These are phyloP conservation scores for Cryptomyrus ogoouensis DNA, from an alignment of 2,113 vertebrate species.

Conservation along the genomic window DNA sequence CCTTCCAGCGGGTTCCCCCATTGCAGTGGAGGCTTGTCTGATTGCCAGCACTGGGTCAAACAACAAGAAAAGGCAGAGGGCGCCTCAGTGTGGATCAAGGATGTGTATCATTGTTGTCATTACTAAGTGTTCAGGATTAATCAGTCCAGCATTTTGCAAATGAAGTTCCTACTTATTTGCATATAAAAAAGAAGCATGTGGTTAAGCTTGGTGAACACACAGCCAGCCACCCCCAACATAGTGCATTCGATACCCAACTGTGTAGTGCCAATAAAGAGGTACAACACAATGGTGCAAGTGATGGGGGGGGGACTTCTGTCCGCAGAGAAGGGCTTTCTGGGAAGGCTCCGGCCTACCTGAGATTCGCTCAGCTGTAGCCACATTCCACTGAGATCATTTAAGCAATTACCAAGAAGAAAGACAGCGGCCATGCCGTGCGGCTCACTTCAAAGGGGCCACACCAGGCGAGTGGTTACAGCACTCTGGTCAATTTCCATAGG, in stretches of 20 bases:
- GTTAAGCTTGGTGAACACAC: conserved; percentile 44
- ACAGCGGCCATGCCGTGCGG: conserved; percentile 57
- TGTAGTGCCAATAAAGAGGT: conserved; percentile 57
- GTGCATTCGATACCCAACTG: conserved; percentile 46
- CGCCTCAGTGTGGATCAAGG: conserved; percentile 54
- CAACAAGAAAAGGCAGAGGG: conserved; percentile 52
- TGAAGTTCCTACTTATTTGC: conserved; percentile 50
- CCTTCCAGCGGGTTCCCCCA: conserved; percentile 33
- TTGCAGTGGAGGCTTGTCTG: conserved; percentile 38
- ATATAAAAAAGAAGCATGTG: conserved; percentile 63
- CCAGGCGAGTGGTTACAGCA: conserved; percentile 67
- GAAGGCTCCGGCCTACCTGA: conserved; percentile 62
- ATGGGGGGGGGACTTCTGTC: conserved; percentile 24
- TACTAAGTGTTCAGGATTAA: conserved; percentile 64
- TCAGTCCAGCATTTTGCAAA: conserved; percentile 68
- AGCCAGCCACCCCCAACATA: conserved; percentile 27
- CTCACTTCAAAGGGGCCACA: conserved; percentile 66
- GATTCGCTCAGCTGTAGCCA: conserved; percentile 65
- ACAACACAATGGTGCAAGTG: conserved; percentile 54
- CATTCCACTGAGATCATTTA: conserved; percentile 74
- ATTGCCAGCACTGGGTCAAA: conserved; percentile 60
- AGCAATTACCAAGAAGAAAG: conserved; percentile 78
- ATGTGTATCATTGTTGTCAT: conserved; percentile 60
- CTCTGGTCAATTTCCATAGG: conserved; percentile 74
- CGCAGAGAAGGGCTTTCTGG: conserved; percentile 52